These are phyloP conservation scores for Aspidapion aeneum DNA, from an alignment of 2,888 invertebrate genomes.

Conservation along the genomic window DNA sequence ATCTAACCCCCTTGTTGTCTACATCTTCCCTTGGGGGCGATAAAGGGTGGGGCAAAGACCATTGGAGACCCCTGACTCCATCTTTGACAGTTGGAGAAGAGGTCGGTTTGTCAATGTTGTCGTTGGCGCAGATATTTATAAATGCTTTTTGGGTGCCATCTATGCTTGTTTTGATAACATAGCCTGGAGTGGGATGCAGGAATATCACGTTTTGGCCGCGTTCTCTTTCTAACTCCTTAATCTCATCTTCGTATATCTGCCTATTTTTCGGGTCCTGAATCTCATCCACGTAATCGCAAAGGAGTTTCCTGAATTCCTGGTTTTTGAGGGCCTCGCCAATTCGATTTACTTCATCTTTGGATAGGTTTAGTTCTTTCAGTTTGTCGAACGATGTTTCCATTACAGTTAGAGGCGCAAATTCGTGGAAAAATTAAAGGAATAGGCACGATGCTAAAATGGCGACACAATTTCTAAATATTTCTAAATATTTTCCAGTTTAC, in stretches of 20 bases:
- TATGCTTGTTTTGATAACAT: slow-evolving; percentile 88
- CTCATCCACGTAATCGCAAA: slow-evolving; percentile 88
- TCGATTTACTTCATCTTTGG: slow-evolving; percentile 74
- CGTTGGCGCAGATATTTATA: slow-evolving; percentile 83
- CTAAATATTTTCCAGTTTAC: no score
- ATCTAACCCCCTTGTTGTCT: slow-evolving; percentile 61
- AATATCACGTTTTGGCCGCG: slow-evolving; percentile 88
- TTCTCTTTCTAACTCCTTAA: slow-evolving; percentile 78
- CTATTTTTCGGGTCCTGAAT: slow-evolving; percentile 85
- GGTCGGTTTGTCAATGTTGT: slow-evolving; percentile 70
- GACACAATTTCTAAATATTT: no score
- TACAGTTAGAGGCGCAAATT: no score
- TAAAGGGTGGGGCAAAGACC: slow-evolving; percentile 85
- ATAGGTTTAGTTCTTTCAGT: slow-evolving; percentile 68
- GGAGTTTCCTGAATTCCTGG: slow-evolving; percentile 83
- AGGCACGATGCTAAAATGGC: not conserved
- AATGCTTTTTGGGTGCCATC: slow-evolving; percentile 82
- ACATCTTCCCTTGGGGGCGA: slow-evolving; percentile 81
- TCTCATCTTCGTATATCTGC: slow-evolving; percentile 77
- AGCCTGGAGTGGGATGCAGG: slow-evolving; percentile 85
- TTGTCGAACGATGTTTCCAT: slow-evolving; percentile 42
- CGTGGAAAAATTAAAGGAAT: not conserved
- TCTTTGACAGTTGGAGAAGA: slow-evolving; percentile 51
- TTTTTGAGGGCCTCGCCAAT: slow-evolving; percentile 81
- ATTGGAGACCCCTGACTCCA: slow-evolving; percentile 67